Conservation (phyloP, 1,140 invertebrate species). For the Pantala flavescens region DNA sequence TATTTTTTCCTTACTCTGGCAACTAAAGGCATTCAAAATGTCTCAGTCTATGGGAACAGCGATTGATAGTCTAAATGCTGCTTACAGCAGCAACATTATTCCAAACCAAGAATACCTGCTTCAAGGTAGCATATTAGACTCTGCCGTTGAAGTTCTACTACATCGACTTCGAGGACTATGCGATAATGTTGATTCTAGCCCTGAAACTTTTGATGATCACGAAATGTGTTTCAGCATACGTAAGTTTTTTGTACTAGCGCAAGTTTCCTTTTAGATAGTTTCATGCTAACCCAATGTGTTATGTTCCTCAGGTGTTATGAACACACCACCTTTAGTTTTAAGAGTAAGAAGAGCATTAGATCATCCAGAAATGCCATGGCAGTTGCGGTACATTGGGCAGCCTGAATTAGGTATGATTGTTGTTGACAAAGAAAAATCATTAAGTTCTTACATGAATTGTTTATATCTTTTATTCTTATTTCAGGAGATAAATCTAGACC, state of each 20-base stretch:
- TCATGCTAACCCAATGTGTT: not conserved
- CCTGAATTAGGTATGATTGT: conserved; percentile 54
- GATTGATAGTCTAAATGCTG: conserved; percentile 63
- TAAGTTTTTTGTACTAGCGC: conserved; percentile 23
- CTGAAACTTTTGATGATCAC: conserved; percentile 85
- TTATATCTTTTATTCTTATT: conserved; percentile 13
- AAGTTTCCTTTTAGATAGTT: not conserved
- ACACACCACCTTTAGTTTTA: conserved; percentile 49
- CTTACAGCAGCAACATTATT: conserved; percentile 70
- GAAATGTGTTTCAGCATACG: conserved; percentile 74
- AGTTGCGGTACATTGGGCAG: conserved; percentile 81
- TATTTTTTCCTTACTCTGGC: no score
- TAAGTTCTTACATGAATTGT: not conserved
- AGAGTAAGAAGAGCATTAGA: conserved; percentile 68
- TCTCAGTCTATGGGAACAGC: conserved; percentile 48
- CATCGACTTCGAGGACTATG: conserved; percentile 84
- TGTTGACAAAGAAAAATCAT: not conserved
- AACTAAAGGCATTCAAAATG: not conserved
- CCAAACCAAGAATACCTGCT: conserved; percentile 84
- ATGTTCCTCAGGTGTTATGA: conserved; percentile 37
- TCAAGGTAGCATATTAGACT: conserved; percentile 84
- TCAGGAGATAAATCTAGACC: conserved; percentile 71
- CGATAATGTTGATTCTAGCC: conserved; percentile 83
- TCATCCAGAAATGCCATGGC: conserved; percentile 68
- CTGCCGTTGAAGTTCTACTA: conserved; percentile 82